These are phyloP conservation scores for Arctocebus calabarensis DNA, from an alignment of 2,797 vertebrate species.

Conservation along the genomic window DNA sequence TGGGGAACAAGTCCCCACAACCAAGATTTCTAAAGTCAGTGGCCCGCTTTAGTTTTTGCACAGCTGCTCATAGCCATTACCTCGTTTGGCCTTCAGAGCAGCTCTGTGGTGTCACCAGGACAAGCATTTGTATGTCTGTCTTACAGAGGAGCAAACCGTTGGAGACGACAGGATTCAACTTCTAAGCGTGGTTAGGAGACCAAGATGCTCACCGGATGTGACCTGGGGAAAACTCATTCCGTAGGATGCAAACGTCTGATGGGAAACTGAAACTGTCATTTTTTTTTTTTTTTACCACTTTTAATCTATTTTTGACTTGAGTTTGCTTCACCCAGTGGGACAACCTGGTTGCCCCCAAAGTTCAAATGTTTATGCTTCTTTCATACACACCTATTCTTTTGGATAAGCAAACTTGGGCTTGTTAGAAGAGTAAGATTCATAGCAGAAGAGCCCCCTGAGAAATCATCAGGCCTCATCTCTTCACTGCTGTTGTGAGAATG, in stretches of 20 bases:
- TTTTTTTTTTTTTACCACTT: background rate
- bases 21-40: slow-evolving; percentile 19
- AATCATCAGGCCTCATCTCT: background rate
- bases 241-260: background rate
- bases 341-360: slow-evolving; percentile 9
- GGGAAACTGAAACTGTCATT: background rate
- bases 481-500: background rate
- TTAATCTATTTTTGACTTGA: background rate
- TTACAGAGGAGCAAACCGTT: background rate
- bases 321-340: slow-evolving; percentile 29
- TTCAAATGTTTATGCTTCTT: slow-evolving; percentile 37
- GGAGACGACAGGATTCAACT: background rate
- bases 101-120: slow-evolving; percentile 21
- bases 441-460: slow-evolving; percentile 16
- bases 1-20: background rate
- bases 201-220: background rate
- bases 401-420: slow-evolving; percentile 12
- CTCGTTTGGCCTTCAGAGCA: slow-evolving; percentile 33
- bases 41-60: slow-evolving; percentile 14
- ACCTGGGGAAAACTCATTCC: slow-evolving; percentile 12
- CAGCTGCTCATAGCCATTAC: background rate
- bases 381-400: background rate
- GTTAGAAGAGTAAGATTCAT: slow-evolving; percentile 34
- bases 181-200: background rate
- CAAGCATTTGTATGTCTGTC: background rate